Base-by-base conservation (phyloP, 2,113 vertebrate species). In the Galeopterus variegatus region DNA sequence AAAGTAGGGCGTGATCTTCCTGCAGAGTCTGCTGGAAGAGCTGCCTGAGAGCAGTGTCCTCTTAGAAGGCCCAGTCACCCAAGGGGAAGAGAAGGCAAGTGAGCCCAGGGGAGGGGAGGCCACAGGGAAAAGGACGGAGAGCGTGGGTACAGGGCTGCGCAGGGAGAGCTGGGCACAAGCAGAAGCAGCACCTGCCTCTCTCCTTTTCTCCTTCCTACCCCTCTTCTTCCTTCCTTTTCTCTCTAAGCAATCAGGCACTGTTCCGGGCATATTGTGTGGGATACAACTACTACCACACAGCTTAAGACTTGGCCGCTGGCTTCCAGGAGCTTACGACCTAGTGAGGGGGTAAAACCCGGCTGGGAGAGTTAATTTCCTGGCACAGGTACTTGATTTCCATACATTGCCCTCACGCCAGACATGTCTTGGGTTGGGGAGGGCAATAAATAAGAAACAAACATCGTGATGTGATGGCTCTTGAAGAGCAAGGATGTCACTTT, bases 101-200 rank as follows among this genome's bases (percentile, higher is more conserved):
- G 69, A 72, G 80, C 52, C 72, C 82, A 72, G 45, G 58, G 31
- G 69, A 15, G 6, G 18, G 13, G 24, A 62, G 67, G 8, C 52
- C 11, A 10, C 4, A 3, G 15, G 18, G 11, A 75, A 77, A 33
- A n/a, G 28, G 13, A 54, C 13, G 48, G 58, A 2, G n/a, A 3
- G 12, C 0, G 0, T 12, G 28, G 8, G 18, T 24, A 26, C 21
- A 64, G 76, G 45, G 56, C n/a, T 6, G n/a, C 19, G 21, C 50
- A 26, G 48, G 62, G 70, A 45, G 31, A 26, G 23, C 88, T 5
- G 21, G 70, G n/a, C 33, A 48, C n/a, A 70, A 52, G 69, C 12
- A 33, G n/a, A 48, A 67, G 62, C 70, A 67, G 62, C 56, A 2
- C 21, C 60, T 48, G 21, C 52, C 24, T 92, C 18, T 26, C 87